phyloP scores from a whole-genome alignment of 2,113 vertebrate genomes.

The Dinomys branickii region DNA sequence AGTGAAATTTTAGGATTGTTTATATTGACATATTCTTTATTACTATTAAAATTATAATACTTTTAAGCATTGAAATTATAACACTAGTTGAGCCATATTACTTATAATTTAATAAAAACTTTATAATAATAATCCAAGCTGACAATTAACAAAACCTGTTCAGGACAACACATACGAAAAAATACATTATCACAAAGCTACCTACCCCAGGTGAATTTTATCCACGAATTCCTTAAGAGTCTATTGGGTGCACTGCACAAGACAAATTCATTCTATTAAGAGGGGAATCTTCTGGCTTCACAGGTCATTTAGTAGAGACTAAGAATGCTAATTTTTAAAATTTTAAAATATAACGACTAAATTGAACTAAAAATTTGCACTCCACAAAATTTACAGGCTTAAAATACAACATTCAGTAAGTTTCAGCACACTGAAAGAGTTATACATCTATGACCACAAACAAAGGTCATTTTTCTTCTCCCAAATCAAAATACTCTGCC shows the following conservation, averaged over 20 bases:
- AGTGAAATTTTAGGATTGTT: neutral
- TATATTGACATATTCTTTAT: neutral
- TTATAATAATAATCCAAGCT: neutral
- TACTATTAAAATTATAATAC: neutral
- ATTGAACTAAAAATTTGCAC: neutral
- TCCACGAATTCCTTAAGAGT: neutral
- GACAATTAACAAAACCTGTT: neutral
- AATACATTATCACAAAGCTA: neutral
- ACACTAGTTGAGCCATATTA: neutral
- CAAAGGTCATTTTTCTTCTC: neutral
- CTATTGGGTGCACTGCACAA: neutral
- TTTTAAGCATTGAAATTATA: neutral
- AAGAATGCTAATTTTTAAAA: neutral
- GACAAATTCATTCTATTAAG: neutral
- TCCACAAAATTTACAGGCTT: neutral
- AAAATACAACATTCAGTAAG: neutral
- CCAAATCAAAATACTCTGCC: neutral
- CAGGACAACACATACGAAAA: neutral
- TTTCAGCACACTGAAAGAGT: neutral
- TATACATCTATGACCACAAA: neutral
- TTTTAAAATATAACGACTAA: neutral
- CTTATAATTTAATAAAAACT: conserved; percentile 6
- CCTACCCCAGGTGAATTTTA: neutral
- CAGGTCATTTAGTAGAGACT: neutral
- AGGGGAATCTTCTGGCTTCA: neutral